These are phyloP conservation scores for Ceyx margarethae DNA, from an alignment of 2,113 vertebrate species.

Conservation along the genomic window DNA sequence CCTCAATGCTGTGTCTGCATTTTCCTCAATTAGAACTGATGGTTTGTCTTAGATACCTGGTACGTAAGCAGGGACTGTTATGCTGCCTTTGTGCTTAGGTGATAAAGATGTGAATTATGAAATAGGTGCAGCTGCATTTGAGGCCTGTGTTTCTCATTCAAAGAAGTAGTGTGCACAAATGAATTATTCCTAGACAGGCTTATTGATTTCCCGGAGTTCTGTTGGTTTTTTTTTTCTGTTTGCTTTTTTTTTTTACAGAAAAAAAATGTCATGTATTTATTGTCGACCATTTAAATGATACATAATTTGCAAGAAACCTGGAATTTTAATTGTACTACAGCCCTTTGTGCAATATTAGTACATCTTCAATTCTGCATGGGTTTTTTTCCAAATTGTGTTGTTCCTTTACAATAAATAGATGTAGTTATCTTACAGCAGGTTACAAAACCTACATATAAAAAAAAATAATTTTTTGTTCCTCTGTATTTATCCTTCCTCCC, in stretches of 20 bases:
- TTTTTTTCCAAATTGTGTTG: background rate
- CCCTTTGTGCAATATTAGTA: background rate
- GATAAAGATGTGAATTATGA: background rate
- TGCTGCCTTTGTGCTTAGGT: background rate
- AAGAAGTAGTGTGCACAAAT: background rate
- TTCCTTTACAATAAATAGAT: background rate
- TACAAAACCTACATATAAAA: background rate
- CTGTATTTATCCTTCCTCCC: background rate
- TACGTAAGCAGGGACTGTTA: background rate
- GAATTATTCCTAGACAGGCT: background rate
- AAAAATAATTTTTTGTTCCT: background rate
- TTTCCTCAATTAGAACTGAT: background rate
- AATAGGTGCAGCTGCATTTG: background rate
- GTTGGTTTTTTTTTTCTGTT: background rate
- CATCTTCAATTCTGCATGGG: background rate
- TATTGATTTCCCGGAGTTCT: background rate
- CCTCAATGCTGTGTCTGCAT: background rate
- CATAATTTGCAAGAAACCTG: background rate
- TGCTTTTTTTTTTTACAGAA: background rate
- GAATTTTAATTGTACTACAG: background rate
- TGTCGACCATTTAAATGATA: background rate
- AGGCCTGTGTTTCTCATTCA: background rate
- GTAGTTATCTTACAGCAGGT: background rate
- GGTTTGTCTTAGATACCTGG: background rate
- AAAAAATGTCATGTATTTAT: background rate